These are phyloP conservation scores for Buphagus erythrorhynchus DNA, from an alignment of 2,797 vertebrate species.

Conservation along the genomic window DNA sequence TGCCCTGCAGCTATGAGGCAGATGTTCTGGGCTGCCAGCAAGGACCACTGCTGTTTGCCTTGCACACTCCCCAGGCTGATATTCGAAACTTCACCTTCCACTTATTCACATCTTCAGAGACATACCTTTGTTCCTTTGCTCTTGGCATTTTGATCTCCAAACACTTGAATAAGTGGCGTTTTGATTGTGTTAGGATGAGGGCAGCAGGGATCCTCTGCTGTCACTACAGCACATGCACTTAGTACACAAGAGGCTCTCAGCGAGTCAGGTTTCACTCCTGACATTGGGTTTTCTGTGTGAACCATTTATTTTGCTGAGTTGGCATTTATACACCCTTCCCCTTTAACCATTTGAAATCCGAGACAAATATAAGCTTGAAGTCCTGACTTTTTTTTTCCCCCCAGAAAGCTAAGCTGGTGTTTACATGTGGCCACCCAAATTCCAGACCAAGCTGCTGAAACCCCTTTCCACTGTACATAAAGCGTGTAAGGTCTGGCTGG, in stretches of 20 bases:
- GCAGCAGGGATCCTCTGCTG: not conserved
- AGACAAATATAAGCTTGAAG: conserved; percentile 5
- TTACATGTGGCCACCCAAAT: conserved; percentile 45
- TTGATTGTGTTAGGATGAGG: not conserved
- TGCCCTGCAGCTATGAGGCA: not conserved
- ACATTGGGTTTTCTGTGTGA: not conserved
- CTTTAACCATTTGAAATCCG: conserved; percentile 3
- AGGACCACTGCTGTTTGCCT: not conserved
- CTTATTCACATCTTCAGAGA: not conserved
- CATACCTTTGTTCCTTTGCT: not conserved
- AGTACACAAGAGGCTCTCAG: not conserved
- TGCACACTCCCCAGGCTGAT: not conserved
- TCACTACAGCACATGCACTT: not conserved
- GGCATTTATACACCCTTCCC: not conserved
- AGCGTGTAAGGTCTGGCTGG: not conserved
- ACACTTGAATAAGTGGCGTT: not conserved
- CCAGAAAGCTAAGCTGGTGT: not conserved
- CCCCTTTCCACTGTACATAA: not conserved
- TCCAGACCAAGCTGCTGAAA: not conserved
- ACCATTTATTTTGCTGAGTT: conserved; percentile 11
- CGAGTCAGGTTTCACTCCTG: not conserved
- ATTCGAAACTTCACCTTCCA: not conserved
- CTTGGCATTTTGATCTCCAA: not conserved
- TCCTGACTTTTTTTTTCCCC: not conserved
- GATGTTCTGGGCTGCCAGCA: not conserved